phyloP scores from a whole-genome alignment of 1,140 invertebrate genomes.

The Dysdera silvatica region DNA sequence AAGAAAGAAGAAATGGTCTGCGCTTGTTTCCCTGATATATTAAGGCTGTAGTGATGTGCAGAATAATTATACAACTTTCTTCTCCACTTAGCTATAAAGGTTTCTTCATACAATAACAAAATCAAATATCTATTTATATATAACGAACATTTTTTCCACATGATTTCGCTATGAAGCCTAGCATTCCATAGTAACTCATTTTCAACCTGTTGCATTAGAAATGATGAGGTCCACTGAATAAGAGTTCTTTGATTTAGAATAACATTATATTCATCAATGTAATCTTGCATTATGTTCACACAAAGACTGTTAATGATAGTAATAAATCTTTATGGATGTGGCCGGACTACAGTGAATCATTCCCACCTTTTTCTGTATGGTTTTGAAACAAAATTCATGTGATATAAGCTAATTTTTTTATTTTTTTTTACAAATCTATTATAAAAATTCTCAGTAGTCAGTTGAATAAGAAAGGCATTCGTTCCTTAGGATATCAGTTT shows the following conservation, averaged over 20 bases:
- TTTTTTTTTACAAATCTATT: conserved; percentile 22
- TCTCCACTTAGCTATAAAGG: conserved; percentile 6
- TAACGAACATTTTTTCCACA: neutral
- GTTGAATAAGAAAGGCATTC: conserved; percentile 16
- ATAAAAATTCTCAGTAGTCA: conserved; percentile 17
- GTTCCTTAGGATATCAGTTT: neutral
- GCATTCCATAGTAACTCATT: neutral
- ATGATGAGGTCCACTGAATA: neutral
- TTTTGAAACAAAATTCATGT: conserved; percentile 5
- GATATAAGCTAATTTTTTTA: conserved; percentile 14
- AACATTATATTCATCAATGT: conserved; percentile 4
- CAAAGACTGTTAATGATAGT: too few relatives aligned
- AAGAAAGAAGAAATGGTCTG: conserved; percentile 12
- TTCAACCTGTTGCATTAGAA: conserved; percentile 1
- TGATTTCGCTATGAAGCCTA: conserved; percentile 1
- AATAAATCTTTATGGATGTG: conserved; percentile 8
- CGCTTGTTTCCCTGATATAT: conserved; percentile 20
- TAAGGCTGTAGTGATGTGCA: conserved; percentile 20
- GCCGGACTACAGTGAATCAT: conserved; percentile 12
- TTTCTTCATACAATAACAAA: conserved; percentile 17
- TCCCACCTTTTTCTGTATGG: conserved; percentile 12
- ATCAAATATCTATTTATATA: conserved; percentile 5
- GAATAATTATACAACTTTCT: conserved; percentile 6
- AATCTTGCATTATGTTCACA: conserved; percentile 13
- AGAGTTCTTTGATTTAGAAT: conserved; percentile 10